These are phyloP conservation scores for Myodes glareolus DNA, from an alignment of 2,113 vertebrate species.

Conservation along the genomic window DNA sequence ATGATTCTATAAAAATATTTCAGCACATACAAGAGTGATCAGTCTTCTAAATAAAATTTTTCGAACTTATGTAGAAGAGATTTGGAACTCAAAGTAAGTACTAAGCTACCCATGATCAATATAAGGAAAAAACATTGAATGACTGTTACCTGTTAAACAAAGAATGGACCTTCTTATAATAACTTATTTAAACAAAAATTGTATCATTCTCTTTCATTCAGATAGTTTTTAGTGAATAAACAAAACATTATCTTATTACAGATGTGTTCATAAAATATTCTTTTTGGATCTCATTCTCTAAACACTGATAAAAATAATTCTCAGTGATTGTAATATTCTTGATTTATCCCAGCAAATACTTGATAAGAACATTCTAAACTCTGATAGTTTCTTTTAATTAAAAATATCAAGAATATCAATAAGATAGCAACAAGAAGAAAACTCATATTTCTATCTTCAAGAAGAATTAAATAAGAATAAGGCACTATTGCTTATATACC, in stretches of 20 bases:
- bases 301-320: not conserved
- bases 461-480: constrained; percentile 33
- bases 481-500: too few relatives aligned
- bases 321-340: not conserved
- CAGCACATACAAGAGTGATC: not conserved
- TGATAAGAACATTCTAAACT: constrained; percentile 9
- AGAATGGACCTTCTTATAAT: not conserved
- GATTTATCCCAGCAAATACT: not conserved
- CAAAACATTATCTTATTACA: not conserved
- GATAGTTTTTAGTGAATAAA: constrained; percentile 5
- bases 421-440: not conserved
- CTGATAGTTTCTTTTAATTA: not conserved
- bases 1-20: constrained; percentile 7
- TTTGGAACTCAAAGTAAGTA: constrained; percentile 34
- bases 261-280: constrained; percentile 23
- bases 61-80: constrained; percentile 67
- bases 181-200: constrained; percentile 22
- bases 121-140: not conserved
- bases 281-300: not conserved
- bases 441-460: not conserved
- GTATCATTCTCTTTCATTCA: not conserved
- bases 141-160: constrained; percentile 22
- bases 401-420: constrained; percentile 8
- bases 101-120: not conserved
- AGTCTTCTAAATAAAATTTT: constrained; percentile 65